Percentiles rank a stretch among this genome's conserved stretches.
phyloP scores from a whole-genome alignment of 1,140 invertebrate species.

The Drosophila sucinea region DNA sequence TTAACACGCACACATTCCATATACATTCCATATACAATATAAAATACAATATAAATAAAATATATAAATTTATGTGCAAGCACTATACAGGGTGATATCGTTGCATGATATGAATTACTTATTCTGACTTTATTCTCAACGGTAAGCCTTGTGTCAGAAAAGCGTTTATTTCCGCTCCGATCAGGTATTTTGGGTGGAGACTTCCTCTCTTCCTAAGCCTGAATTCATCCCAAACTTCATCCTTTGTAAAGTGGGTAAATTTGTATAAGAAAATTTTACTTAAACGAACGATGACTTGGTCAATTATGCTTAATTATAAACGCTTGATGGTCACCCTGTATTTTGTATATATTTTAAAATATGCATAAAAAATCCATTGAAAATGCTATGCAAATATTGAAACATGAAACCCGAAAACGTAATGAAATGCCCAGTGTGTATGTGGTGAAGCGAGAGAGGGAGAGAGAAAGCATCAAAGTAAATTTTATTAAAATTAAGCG shows the following conservation, averaged over 20 bases:
- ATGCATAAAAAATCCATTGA: slow-evolving; percentile 63
- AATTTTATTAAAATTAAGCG: slow-evolving; percentile 80
- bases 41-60: slow-evolving; percentile 7
- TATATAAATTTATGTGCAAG: slow-evolving; percentile 4
- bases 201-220: too few relatives aligned
- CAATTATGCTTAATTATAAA: too few relatives aligned
- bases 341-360: slow-evolving; percentile 59
- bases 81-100: neutral
- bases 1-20: neutral
- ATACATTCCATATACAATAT: neutral
- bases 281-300: neutral
- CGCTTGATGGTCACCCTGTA: neutral
- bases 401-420: slow-evolving; percentile 15
- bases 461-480: slow-evolving; percentile 48
- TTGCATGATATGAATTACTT: too few relatives aligned
- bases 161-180: too few relatives aligned
- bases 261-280: too few relatives aligned
- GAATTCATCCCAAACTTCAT: too few relatives aligned
- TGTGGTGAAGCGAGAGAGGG: neutral
- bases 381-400: slow-evolving; percentile 68
- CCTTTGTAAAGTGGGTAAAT: too few relatives aligned
- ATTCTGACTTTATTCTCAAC: too few relatives aligned
- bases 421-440: slow-evolving; percentile 1
- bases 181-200: too few relatives aligned
- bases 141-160: too few relatives aligned